Conservation (phyloP, 2,888 invertebrate genomes). For the Camptogramma bilineatum region DNA sequence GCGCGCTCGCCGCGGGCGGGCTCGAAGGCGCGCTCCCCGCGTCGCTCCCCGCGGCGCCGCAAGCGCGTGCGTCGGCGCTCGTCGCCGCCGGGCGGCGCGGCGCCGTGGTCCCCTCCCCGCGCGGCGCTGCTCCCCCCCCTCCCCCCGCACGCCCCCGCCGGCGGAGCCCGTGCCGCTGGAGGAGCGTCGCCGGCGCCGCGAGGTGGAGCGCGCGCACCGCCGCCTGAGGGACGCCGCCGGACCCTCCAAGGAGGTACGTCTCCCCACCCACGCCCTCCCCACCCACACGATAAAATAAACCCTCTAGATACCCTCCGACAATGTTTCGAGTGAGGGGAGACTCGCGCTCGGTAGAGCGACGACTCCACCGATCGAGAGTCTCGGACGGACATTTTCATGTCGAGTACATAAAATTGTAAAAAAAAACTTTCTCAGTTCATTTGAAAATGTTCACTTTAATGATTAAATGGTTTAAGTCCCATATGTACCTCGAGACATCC, state of each 20-base stretch:
- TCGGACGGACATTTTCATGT: no score
- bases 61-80: slow-evolving; percentile 86
- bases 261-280: background rate
- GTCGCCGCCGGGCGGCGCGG: slow-evolving; percentile 76
- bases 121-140: slow-evolving; percentile 76
- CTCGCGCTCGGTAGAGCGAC: no score
- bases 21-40: slow-evolving; percentile 52
- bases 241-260: slow-evolving; percentile 89
- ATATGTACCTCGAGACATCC: no score
- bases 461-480: no score
- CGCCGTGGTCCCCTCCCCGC: slow-evolving; percentile 57
- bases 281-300: no score
- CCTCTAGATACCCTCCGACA: no score
- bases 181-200: slow-evolving; percentile 73
- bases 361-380: no score
- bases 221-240: slow-evolving; percentile 67
- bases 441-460: no score
- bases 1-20: slow-evolving; percentile 56
- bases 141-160: slow-evolving; percentile 50
- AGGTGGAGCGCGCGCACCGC: slow-evolving; percentile 50
- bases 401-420: no score
- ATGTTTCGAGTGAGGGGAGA: no score
- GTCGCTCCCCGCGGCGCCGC: slow-evolving; percentile 47
- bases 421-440: no score
- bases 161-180: slow-evolving; percentile 83